Conservation (phyloP, 2,113 vertebrate species). For the Melanostigma gelatinosum region DNA sequence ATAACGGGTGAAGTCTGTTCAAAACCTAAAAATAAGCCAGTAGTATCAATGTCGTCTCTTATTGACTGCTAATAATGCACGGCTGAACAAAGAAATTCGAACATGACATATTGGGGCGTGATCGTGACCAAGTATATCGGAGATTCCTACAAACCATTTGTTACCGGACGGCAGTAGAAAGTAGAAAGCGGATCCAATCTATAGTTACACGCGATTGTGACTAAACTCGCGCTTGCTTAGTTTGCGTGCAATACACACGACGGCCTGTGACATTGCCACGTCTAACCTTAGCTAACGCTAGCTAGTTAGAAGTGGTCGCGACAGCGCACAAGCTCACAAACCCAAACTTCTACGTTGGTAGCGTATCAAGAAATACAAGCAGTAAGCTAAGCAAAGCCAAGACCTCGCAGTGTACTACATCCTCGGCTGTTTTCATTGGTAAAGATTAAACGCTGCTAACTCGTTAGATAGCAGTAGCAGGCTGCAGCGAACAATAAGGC, state of each 20-base stretch:
- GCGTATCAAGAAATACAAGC: accelerated
- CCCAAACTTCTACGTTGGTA: accelerated
- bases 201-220: neutral
- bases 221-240: neutral
- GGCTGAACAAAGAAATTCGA: neutral
- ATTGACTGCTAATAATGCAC: neutral
- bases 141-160: neutral
- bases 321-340: accelerated
- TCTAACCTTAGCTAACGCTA: conserved; percentile 37
- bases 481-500: conserved; percentile 20
- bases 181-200: neutral
- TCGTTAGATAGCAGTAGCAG: conserved; percentile 39
- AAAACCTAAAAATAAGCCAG: neutral
- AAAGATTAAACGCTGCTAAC: neutral
- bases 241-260: neutral
- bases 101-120: neutral
- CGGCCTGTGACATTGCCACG: conserved; percentile 70
- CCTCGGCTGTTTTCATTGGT: too few species aligned
- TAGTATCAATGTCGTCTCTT: neutral
- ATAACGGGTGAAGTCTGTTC: neutral
- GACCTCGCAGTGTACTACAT: accelerated
- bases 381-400: accelerated
- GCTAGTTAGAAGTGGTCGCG: neutral
- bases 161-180: neutral
- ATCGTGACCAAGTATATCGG: neutral